phyloP scores from a whole-genome alignment of 2,888 invertebrate species.

The Ctena decussata region DNA sequence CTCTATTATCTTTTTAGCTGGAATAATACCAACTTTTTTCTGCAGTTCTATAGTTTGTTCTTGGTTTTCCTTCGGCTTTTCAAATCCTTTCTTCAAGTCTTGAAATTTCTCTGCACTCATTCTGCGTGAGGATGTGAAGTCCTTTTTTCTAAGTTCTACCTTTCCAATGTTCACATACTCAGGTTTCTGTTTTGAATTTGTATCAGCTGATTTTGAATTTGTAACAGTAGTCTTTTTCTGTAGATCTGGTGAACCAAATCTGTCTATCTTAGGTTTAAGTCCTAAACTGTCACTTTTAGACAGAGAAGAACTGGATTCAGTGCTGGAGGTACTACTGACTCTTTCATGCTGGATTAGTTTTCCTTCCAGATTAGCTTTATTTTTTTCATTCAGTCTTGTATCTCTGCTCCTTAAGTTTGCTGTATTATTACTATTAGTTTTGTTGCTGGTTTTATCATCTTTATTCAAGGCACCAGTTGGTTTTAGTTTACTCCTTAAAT shows the following conservation, averaged over 20 bases:
- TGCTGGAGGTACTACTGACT: conserved; percentile 54
- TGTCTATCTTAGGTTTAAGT: conserved; percentile 22
- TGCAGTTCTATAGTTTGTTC: not conserved
- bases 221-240: not conserved
- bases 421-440: not conserved
- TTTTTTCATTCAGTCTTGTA: not conserved
- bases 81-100: conserved; percentile 65
- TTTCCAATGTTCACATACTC: not conserved
- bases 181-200: not conserved
- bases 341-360: not conserved
- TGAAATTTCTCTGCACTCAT: conserved; percentile 54
- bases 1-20: conserved; percentile 35
- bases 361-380: not conserved
- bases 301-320: conserved; percentile 55
- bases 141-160: conserved; percentile 15
- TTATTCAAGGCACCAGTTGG: not conserved
- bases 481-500: not conserved
- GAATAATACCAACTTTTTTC: not conserved
- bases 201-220: not conserved
- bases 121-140: conserved; percentile 45
- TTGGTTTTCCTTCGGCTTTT: conserved; percentile 2
- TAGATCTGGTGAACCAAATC: conserved; percentile 45
- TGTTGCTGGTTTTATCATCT: not conserved
- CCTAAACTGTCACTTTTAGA: conserved; percentile 23
- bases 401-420: not conserved